Evolutionary conservation across 2,888 invertebrate genomes (phyloP), one percentile per base, ranked within the genome.

Genomic region (Acronicta alni): DNA sequence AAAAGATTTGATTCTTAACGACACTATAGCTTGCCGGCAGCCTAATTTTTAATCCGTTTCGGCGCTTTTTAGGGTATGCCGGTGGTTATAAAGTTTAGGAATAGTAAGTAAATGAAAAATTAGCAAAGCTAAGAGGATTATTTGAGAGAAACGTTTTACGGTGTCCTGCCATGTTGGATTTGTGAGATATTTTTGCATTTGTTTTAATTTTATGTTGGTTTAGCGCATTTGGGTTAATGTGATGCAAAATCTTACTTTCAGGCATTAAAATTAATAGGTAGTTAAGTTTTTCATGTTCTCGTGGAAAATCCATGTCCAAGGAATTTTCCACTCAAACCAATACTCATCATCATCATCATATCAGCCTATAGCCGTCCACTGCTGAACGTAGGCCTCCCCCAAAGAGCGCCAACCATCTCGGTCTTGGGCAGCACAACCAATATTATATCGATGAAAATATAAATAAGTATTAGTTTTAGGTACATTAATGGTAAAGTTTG

Each of bases 21-120:
- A 64, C 57, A 64, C 47, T 63, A 54, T 54, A 54, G 62, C 74
- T 44, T 67, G 15, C 56, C 54, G 51, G 38, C 55, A 0, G 10
- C 17, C 30, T 57, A 46, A 57, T 44, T 66, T 60, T 57, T 49
- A 72, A 72, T 59, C 63, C 47, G 9, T 20, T 53, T 38, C 39
- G 57, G 68, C 10, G 32, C 44, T 26, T 55, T 57, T 47, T 26
- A 23, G 5, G 16, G 7, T 44, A 75, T 72, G 61, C 66, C 69
- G 74, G 75, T 44, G 37, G 74, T 35, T 54, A 66, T 75, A 75
- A 68, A 75, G 5, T 48, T 46, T n/a, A n/a, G 16, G 15, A 14
- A 26, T 23, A 15, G 20, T 9, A 30, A 15, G 20, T 9, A 32
- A 15, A 18, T 5, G 16, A 54, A 55, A n/a, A 45, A 43, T 42